Conservation (phyloP, 2,113 vertebrate genomes). For the Macrotus californicus region DNA sequence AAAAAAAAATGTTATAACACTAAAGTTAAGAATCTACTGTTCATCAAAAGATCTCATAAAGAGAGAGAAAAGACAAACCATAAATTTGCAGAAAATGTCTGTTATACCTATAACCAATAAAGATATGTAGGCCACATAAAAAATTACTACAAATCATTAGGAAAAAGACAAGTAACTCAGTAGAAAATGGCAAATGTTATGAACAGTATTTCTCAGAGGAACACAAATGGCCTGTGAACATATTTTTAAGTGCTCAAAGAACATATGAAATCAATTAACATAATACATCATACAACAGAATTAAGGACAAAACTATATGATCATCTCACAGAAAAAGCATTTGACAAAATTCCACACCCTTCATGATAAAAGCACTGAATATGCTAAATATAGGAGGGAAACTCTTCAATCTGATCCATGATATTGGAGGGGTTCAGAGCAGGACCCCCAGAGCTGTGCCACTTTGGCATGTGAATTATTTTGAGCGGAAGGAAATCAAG, state of each 20-base stretch:
- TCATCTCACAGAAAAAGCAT: neutral
- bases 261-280: neutral
- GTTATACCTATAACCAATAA: neutral
- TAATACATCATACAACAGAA: neutral
- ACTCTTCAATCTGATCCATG: neutral
- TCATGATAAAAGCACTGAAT: neutral
- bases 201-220: neutral
- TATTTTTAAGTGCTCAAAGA: neutral
- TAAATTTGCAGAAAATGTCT: neutral
- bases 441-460: neutral
- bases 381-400: neutral
- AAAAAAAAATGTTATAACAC: too few species aligned
- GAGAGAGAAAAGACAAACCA: neutral
- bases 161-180: neutral
- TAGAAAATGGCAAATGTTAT: neutral
- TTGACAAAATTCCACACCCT: neutral
- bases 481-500: neutral
- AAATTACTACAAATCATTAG: neutral
- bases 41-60: neutral
- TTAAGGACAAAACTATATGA: neutral
- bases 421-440: neutral
- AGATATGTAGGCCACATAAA: neutral
- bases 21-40: neutral
- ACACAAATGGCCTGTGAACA: neutral
- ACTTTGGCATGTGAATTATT: neutral